Evolutionary conservation across 1,140 invertebrate genomes (phyloP), one percentile per base, ranked within the genome.

Genomic region (Drosophila oshimai): DNA sequence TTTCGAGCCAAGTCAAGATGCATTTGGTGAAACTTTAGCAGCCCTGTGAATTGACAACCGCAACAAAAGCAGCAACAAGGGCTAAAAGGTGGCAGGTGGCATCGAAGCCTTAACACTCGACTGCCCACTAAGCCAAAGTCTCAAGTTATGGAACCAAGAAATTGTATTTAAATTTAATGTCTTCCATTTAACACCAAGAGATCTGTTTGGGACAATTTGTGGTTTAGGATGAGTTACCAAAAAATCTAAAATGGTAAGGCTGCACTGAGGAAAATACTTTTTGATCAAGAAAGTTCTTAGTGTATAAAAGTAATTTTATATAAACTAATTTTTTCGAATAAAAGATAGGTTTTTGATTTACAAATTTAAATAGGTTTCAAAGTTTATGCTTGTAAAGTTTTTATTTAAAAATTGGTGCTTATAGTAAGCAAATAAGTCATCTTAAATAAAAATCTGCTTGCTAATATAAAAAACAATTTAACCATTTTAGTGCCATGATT

Each of bases 1-100:
- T 67, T 86, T 74, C 15, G 26, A 12, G 36, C 51, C 80, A 87
- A 86, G 80, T 86, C 81, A 87, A 76, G 84, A 87, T 86, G 80
- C 80, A 86, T 86, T 86, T 75, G 64, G 47, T 28, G 67, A 58
- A 87, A 86, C 74, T 78, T 87, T 80, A 74, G 65, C 51, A 31
- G 13, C 6, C 7, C 58, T 51, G 60, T 57, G 72, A 83, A 86
- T 86, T 86, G 75, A 69, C 80, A 86, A 87, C 80, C 75, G 72
- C 80, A 86, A 42, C 26, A 44, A 55, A 50, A 6, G 31, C 39
- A 37, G 37, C 50, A 53, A 28, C 47, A 41, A 20, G 26, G 54
- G 22, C 28, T n/a, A 64, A 33, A 36, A 49, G 36, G 57, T 51
- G 74, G 15, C 51, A 60, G 71, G 12, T 78, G 70, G 46, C 44